Evolutionary conservation across 2,113 vertebrate genomes (phyloP).

Genomic region (Diphyllodes magnificus): DNA sequence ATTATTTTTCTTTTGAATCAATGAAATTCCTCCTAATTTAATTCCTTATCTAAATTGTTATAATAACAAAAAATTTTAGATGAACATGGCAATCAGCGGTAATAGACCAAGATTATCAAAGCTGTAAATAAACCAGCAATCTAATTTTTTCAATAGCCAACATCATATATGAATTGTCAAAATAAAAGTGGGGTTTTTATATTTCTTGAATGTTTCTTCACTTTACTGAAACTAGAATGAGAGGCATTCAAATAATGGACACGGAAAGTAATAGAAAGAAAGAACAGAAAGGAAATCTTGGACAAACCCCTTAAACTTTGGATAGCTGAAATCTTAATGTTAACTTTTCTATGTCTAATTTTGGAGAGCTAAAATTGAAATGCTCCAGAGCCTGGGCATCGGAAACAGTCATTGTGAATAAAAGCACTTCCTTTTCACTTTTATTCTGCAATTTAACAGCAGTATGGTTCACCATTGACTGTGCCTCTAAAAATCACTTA

Average conservation of each 20-base stretch:
- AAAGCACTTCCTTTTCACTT: not conserved
- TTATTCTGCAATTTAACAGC: not conserved
- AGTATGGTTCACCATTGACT: not conserved
- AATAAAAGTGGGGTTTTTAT: not conserved
- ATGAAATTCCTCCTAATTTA: not conserved
- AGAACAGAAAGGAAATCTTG: not conserved
- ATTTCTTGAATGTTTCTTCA: not conserved
- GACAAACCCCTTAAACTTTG: not conserved
- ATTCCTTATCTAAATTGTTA: not conserved
- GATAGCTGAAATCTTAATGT: not conserved
- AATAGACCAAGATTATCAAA: not conserved
- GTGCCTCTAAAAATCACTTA: not conserved
- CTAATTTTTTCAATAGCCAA: not conserved
- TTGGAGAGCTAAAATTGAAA: not conserved
- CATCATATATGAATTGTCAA: not conserved
- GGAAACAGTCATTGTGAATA: not conserved
- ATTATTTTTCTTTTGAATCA: not conserved
- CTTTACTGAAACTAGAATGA: not conserved
- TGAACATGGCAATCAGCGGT: not conserved
- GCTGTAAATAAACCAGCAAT: not conserved
- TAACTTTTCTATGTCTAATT: not conserved
- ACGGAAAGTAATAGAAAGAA: not conserved
- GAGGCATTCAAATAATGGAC: not conserved
- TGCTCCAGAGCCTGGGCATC: not conserved
- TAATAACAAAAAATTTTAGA: not conserved